Conservation (phyloP, 2,797 vertebrate species). For the Petrocephalus schoutedeni region DNA sequence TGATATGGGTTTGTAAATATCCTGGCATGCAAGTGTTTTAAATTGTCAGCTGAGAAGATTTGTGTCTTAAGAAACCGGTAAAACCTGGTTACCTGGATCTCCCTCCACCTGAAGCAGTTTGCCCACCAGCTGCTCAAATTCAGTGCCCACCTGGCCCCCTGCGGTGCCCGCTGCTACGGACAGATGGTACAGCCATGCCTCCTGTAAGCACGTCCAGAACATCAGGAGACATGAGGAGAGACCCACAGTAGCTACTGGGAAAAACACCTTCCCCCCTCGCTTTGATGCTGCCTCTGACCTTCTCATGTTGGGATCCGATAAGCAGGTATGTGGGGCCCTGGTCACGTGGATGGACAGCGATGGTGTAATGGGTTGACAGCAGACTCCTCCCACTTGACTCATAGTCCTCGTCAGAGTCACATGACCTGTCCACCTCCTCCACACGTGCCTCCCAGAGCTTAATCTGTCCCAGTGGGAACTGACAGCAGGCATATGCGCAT, state of each 20-base stretch:
- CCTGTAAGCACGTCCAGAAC: conserved; percentile 57
- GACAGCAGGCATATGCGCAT: conserved; percentile 20
- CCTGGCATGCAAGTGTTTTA: not conserved
- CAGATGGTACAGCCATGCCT: conserved; percentile 90
- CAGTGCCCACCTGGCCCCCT: conserved; percentile 80
- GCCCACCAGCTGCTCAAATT: conserved; percentile 89
- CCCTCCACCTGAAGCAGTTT: conserved; percentile 81
- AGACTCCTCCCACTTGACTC: conserved; percentile 71
- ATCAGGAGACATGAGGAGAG: not conserved
- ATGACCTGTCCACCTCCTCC: conserved; percentile 85
- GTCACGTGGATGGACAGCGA: conserved; percentile 80
- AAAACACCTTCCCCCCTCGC: not conserved
- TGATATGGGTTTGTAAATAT: not conserved
- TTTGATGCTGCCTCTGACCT: conserved; percentile 57
- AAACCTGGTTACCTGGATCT: conserved; percentile 68
- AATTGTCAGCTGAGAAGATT: not conserved
- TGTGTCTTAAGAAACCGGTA: not conserved
- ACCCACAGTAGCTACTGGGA: not conserved
- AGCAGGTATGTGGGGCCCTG: conserved; percentile 86
- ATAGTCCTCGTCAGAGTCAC: conserved; percentile 79
- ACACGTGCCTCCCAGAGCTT: conserved; percentile 85
- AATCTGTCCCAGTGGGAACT: conserved; percentile 98
- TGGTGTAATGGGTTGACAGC: conserved; percentile 72
- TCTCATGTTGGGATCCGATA: conserved; percentile 82
- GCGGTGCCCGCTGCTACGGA: conserved; percentile 80